phyloP scores from a whole-genome alignment of 2,888 invertebrate species.

The Drosophila basisetae region DNA sequence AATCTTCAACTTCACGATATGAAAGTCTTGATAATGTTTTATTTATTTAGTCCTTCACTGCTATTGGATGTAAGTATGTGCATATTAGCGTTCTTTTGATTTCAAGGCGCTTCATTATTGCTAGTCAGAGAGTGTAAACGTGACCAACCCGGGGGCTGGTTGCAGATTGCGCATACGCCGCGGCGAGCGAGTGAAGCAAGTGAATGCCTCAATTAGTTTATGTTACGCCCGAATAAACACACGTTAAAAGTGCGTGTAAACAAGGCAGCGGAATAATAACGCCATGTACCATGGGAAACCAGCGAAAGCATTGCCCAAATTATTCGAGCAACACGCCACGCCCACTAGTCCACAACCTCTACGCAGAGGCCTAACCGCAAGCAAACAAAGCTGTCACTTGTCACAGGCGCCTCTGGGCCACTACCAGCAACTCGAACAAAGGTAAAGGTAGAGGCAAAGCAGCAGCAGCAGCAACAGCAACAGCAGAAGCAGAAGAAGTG shows the following conservation, averaged over 20 bases:
- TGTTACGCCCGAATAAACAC: constrained; percentile 73
- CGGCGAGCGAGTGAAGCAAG: constrained; percentile 23
- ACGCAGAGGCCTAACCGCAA: constrained; percentile 30
- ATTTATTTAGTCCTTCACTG: constrained; percentile 29
- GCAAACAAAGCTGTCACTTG: constrained; percentile 77
- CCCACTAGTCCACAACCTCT: background rate
- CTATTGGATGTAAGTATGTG: constrained; percentile 38
- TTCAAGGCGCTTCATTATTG: constrained; percentile 56
- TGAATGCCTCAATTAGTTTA: constrained; percentile 77
- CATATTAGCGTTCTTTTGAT: constrained; percentile 19
- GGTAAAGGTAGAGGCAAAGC: constrained; percentile 16
- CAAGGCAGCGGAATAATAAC: constrained; percentile 64
- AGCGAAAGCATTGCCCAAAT: constrained; percentile 71
- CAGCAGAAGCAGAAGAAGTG: background rate
- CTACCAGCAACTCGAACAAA: constrained; percentile 24
- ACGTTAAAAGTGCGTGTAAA: constrained; percentile 79
- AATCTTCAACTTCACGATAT: background rate
- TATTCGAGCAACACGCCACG: constrained; percentile 54
- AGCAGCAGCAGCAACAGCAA: background rate
- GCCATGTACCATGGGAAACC: constrained; percentile 51
- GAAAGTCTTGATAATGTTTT: background rate
- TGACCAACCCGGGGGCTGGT: constrained; percentile 61
- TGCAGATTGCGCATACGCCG: constrained; percentile 63
- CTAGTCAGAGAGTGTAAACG: constrained; percentile 46
- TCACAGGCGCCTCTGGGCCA: constrained; percentile 52